phyloP scores from a whole-genome alignment of 2,888 invertebrate genomes.

The Ceraclea dissimilis region DNA sequence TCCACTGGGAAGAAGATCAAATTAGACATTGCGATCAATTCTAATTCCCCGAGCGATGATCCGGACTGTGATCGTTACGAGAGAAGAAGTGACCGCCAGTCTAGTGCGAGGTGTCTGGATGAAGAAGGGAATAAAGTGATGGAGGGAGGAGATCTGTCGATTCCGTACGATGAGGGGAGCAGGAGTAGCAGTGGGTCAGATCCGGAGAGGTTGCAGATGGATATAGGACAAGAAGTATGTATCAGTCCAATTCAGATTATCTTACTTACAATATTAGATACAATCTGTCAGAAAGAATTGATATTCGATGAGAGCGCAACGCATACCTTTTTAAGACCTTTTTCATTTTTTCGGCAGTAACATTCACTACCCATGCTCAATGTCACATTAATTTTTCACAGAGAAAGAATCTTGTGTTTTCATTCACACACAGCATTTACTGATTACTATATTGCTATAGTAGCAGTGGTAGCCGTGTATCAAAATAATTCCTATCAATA shows the following conservation, averaged over 20 bases:
- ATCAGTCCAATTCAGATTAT: neutral
- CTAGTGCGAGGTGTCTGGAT: conserved; percentile 25
- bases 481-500: too few species aligned
- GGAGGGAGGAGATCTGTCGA: conserved; percentile 41
- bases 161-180: conserved; percentile 51
- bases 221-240: conserved; percentile 44
- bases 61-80: conserved; percentile 17
- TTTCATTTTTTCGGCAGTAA: too few species aligned
- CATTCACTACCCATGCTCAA: too few species aligned
- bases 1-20: conserved; percentile 30
- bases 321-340: conserved; percentile 8
- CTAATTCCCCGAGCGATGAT: conserved; percentile 29
- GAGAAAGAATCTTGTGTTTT: too few species aligned
- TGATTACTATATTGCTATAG: too few species aligned
- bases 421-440: too few species aligned
- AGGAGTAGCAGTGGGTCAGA: conserved; percentile 67
- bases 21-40: conserved; percentile 33
- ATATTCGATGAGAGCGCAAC: too few species aligned
- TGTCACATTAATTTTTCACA: too few species aligned
- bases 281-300: too few species aligned
- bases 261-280: too few species aligned
- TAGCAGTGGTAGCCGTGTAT: too few species aligned
- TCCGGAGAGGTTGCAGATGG: conserved; percentile 67
- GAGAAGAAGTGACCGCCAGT: conserved; percentile 25
- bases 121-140: conserved; percentile 27